Base-by-base conservation (phyloP, 92 coral and sea anemone species). In the Epizoanthus stellaris region DNA sequence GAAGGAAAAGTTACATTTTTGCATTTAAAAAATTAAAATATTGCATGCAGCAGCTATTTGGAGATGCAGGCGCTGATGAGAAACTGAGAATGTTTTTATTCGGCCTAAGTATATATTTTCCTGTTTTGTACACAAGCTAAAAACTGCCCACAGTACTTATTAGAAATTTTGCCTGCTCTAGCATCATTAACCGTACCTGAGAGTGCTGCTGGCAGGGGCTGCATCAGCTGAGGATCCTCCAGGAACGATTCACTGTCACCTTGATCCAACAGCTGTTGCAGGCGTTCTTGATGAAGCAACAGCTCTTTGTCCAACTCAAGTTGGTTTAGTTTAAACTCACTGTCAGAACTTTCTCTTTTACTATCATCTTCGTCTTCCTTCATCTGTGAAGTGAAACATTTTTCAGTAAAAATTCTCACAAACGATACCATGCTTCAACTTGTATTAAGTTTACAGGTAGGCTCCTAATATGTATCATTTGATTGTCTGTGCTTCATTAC, bases 271-370 rank as follows among this genome's bases (percentile, higher is more conserved):
- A 94, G 88, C 75, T 93, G 91, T 77, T 94, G 93, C 16, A 94
- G 91, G 85, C 95, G 87, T 62, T 96, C 98, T 69, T 95, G 99
- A 76, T 96, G 99, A 21, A 96, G 91, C 70, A 89, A 93, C 47
- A 96, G 90, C 42, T 96, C 99, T 82, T 94, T 88, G 82, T 96
- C 99, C 60, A 96, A 85, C 17, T 90, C 96, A 63, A 94, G 68
- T 57, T 92, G 96, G 80, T 92, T 91, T 42, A 93, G 80, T 75
- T 93, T 92, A 68, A 90, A 87, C 45, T 92, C 93, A 39, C 91
- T 91, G 80, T 93, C 98, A 76, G 93, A 71, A 59, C 89, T 88
- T 67, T 91, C 94, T 73, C 93, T 93, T 36, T 91, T 91, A 62
- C 80, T 85, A 34, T 85, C 90, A 71, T 89, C 98, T n/a, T 79